phyloP scores from a whole-genome alignment of 2,113 vertebrate genomes.

The Pleuronectes platessa region DNA sequence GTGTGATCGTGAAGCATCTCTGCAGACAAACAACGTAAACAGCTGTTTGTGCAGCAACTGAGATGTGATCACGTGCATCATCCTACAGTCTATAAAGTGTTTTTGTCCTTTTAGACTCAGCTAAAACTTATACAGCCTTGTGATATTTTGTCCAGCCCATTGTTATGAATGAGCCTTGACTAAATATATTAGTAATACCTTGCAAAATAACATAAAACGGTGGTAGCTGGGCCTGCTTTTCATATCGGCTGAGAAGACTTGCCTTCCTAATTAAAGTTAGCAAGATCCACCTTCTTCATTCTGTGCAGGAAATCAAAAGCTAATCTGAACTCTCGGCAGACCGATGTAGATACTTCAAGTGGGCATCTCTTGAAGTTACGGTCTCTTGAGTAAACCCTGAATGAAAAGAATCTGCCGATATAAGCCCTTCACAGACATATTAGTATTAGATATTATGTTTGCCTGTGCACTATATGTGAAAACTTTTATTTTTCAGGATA shows the following conservation, averaged over 20 bases:
- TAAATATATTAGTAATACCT: neutral
- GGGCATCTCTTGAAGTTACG: no score
- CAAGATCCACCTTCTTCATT: neutral
- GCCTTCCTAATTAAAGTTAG: neutral
- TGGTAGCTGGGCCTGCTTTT: neutral
- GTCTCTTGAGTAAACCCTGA: neutral
- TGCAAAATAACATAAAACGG: neutral
- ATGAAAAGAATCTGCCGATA: no score
- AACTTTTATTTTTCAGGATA: no score
- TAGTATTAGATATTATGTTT: no score
- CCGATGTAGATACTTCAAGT: no score
- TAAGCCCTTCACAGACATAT: no score
- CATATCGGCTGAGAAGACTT: neutral
- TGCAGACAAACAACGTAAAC: constrained; percentile 13
- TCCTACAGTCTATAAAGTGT: constrained; percentile 12
- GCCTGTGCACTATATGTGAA: neutral
- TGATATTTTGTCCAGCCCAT: neutral
- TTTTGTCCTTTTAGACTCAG: neutral
- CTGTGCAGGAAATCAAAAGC: neutral
- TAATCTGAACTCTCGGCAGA: neutral
- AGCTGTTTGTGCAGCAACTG: constrained; percentile 51
- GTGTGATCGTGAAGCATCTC: constrained; percentile 36
- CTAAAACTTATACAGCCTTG: neutral
- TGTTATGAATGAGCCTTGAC: neutral
- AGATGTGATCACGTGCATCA: constrained; percentile 24